Evolutionary conservation across 2,113 vertebrate species (phyloP).

Genomic region (Anseranas semipalmata): DNA sequence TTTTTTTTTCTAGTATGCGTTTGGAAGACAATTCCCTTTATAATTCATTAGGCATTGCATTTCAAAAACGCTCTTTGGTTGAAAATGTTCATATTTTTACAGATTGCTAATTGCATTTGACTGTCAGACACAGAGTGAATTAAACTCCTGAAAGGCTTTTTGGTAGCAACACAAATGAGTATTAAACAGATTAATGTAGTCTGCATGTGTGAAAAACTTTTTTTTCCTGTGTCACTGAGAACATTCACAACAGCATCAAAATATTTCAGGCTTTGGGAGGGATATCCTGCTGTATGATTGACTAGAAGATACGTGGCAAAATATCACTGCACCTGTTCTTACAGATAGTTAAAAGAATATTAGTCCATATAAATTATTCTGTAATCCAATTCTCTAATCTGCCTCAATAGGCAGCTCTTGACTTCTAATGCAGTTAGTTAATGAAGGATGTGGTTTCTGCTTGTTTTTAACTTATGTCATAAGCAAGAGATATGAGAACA

Average conservation of each 20-base stretch:
- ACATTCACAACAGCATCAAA: neutral
- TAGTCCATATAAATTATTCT: neutral
- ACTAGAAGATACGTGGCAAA: neutral
- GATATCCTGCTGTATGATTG: neutral
- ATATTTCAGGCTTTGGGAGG: conserved; percentile 14
- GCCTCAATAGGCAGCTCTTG: neutral
- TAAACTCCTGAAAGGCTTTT: conserved; percentile 19
- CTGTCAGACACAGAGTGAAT: conserved; percentile 29
- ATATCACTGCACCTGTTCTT: neutral
- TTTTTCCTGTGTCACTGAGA: neutral
- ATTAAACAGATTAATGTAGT: neutral
- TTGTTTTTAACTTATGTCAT: neutral
- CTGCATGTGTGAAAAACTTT: neutral
- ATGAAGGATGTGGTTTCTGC: neutral
- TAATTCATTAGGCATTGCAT: conserved; percentile 11
- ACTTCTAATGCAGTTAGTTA: no score
- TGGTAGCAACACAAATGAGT: conserved; percentile 13
- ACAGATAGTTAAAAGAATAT: neutral
- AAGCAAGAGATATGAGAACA: neutral
- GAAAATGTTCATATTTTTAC: conserved; percentile 24
- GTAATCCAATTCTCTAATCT: neutral
- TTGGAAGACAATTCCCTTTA: conserved; percentile 3
- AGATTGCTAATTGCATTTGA: conserved; percentile 46
- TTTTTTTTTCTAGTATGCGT: neutral
- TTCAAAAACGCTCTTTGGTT: conserved; percentile 14